Evolutionary conservation across 1,140 invertebrate genomes (phyloP), one percentile per base, ranked within the genome.

Genomic region (Lordiphosa mommai): DNA sequence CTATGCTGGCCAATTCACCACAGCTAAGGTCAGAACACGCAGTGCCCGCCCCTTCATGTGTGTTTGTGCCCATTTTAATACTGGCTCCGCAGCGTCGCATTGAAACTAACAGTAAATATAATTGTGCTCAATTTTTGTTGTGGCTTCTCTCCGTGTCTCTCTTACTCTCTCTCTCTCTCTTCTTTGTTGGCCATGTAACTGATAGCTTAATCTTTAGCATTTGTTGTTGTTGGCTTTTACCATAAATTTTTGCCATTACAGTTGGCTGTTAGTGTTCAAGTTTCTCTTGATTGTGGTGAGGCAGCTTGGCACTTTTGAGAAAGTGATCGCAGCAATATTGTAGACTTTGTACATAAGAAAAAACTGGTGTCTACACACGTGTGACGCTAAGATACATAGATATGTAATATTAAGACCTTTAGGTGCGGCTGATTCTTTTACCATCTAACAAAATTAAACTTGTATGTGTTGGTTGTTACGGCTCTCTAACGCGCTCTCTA

Each of bases 51-150:
- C 44, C 14, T 48, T 53, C 4, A 44, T 5, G 10, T 10, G 12
- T 48, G 33, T 57, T 47, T 68, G 65, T 69, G 56, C 65, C 65
- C 65, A 68, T 69, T 69, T 69, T 32, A 32, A 47, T 59, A 48
- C 41, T 68, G 12, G 64, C 44, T 49, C 43, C 55, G 17, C 12
- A 27, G 32, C 48, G 48, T 68, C 53, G 55, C 63, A 68, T 68
- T 69, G 64, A 68, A 69, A 69, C 68, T 69, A 69, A 69, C 65
- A 69, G 65, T 69, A 69, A 60, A 69, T 68, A 49, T 48, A 68
- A 68, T 68, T 68, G 65, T 61, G 64, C 65, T 68, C 47, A 68
- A 53, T 68, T 49, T 30, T 13, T 30, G 10, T 9, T 60, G 32
- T 61, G 32, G 34, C 36, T 40, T 30, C 32, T 53, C 9, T 33